phyloP scores from a whole-genome alignment of 2,888 invertebrate species.

The Caprella mutica region DNA sequence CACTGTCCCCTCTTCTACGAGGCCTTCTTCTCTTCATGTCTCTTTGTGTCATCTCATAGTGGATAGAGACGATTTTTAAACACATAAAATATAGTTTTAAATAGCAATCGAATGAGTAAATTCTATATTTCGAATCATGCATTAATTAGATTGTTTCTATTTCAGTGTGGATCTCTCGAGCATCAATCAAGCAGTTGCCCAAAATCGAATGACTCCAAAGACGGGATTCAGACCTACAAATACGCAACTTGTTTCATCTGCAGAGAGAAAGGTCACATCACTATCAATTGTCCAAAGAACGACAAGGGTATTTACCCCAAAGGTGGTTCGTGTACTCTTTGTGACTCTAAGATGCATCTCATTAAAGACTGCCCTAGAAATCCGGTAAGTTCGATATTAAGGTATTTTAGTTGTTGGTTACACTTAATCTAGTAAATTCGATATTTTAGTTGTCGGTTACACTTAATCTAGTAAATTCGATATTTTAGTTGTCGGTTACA shows the following conservation, averaged over 20 bases:
- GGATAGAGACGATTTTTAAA: no score
- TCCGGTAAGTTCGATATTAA: conserved; percentile 12
- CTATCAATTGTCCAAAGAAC: conserved; percentile 78
- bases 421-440: no score
- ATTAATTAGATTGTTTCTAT: conserved; percentile 43
- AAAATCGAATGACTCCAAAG: conserved; percentile 11
- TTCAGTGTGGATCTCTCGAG: conserved; percentile 81
- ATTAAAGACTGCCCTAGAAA: conserved; percentile 26
- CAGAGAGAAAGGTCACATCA: conserved; percentile 72
- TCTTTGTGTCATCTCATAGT: no score
- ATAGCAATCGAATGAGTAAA: background rate
- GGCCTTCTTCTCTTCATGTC: no score
- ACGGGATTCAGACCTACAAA: conserved; percentile 5
- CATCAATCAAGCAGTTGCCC: conserved; percentile 51
- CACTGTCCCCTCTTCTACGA: no score
- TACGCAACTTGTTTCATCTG: conserved; percentile 77
- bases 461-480: no score
- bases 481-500: no score
- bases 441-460: no score
- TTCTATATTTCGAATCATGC: background rate
- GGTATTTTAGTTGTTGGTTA: no score
- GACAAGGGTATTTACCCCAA: conserved; percentile 74
- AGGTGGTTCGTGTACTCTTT: conserved; percentile 67
- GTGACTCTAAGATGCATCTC: conserved; percentile 40
- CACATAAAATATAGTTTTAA: background rate